A percentile compares a stretch with the other conserved stretches of the same genome.
Evolutionary conservation across 2,888 invertebrate genomes (phyloP).

Genomic region (Carcina quercana): DNA sequence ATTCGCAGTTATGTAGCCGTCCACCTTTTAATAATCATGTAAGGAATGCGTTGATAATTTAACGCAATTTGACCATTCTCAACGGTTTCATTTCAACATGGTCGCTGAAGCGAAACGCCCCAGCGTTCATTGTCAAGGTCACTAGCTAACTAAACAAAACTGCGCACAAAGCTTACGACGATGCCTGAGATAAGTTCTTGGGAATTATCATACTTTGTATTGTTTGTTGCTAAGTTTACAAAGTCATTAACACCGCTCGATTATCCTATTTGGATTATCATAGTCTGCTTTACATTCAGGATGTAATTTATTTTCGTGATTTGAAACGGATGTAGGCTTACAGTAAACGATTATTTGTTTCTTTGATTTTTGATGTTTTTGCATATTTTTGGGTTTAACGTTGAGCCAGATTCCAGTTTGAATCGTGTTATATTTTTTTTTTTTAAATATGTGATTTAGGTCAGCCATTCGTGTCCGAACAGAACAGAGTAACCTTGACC

Average conservation of each 20-base stretch:
- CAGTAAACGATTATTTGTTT: not conserved
- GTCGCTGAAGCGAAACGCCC: constrained; percentile 62
- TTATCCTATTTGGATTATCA: too few relatives aligned
- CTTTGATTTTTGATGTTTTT: not conserved
- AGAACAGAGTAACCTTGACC: constrained; percentile 56
- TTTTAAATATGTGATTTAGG: constrained; percentile 35
- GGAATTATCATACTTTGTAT: not conserved
- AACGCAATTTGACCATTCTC: constrained; percentile 57
- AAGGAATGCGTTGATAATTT: constrained; percentile 52
- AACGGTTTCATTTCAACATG: constrained; percentile 54
- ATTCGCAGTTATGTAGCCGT: too few relatives aligned
- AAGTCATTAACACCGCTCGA: not conserved
- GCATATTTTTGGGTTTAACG: too few relatives aligned
- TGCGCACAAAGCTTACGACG: constrained; percentile 27
- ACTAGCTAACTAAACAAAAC: constrained; percentile 53
- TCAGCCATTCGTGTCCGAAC: constrained; percentile 36
- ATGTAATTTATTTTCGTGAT: not conserved
- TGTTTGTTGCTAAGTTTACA: too few relatives aligned
- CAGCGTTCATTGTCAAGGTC: constrained; percentile 70
- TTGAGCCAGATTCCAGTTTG: too few relatives aligned
- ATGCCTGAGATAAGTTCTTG: not conserved
- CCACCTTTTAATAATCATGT: too few relatives aligned
- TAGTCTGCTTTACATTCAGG: too few relatives aligned
- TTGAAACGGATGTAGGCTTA: not conserved
- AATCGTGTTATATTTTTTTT: too few relatives aligned